A percentile compares a stretch with the other conserved stretches of the same genome.
These are phyloP conservation scores for Clarias gariepinus DNA, from an alignment of 2,113 vertebrate genomes.

Conservation along the genomic window DNA sequence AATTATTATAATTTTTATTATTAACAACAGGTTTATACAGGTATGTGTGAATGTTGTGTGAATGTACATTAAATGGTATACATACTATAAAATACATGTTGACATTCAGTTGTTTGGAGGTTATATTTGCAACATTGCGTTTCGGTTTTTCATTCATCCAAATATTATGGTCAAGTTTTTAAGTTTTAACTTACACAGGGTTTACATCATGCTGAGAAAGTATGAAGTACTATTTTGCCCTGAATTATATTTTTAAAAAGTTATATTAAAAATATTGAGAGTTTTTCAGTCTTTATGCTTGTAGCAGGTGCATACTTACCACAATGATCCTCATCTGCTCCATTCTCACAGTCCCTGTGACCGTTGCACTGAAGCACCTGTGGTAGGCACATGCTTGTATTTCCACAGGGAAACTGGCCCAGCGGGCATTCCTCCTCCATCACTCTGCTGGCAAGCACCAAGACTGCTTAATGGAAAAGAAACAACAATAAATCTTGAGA, in stretches of 20 bases:
- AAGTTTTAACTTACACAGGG: background rate
- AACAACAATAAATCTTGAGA: background rate
- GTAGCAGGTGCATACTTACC: conserved; percentile 62
- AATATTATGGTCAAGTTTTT: no score
- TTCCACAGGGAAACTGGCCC: conserved; percentile 81
- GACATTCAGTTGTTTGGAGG: no score
- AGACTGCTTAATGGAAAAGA: conserved; percentile 47
- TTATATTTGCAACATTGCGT: no score
- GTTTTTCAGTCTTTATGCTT: background rate
- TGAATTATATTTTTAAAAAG: no score
- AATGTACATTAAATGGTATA: no score
- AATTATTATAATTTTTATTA: no score
- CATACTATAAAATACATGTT: no score
- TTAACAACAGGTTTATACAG: no score
- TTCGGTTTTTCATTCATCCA: no score
- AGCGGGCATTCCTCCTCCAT: conserved; percentile 67
- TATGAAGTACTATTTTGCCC: background rate
- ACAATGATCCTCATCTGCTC: conserved; percentile 75
- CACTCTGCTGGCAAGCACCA: conserved; percentile 52
- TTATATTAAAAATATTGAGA: background rate
- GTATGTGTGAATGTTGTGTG: no score
- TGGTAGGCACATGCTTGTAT: conserved; percentile 73
- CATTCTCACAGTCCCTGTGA: conserved; percentile 78
- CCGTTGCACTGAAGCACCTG: conserved; percentile 77
- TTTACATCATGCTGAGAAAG: background rate